Base-by-base conservation (phyloP, 2,888 invertebrate species). In the Andrena haemorrhoa region DNA sequence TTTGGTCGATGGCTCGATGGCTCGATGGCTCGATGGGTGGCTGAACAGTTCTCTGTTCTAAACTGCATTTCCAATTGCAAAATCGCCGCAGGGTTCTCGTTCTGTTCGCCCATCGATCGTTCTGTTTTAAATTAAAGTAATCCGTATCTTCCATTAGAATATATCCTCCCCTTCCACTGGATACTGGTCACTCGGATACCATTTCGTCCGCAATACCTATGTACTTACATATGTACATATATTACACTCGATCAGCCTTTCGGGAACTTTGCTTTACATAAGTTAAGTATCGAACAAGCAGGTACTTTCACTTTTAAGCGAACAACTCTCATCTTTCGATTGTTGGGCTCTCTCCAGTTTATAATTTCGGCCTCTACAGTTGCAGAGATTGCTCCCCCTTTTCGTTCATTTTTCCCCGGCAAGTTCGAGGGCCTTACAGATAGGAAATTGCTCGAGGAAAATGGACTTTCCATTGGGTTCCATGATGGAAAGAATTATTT, bases 381-480 rank as follows among this genome's bases (percentile, higher is more conserved):
- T 61, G 75, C 49, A 75, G 3, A 10, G 51, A 68, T 61, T 68
- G 66, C 10, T 65, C 35, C 58, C 26, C 26, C 10, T 23, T 23
- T 26, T 26, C 56, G 20, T 12, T 29, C 41, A 16, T 64, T 79
- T 69, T 23, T 35, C 58, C 56, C 29, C n/a, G 58, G 51, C 65
- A 47, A 79, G 69, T 68, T 75, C 35, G 49, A 61, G 33, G 33
- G 70, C 33, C 56, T 58, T 77, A 78, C 72, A 68, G 71, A 78
- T 49, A 68, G 71, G 77, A 80, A 77, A 80, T 72, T 80, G 78
- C 77, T 16, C 10, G 64, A 33, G 51, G 70, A 76, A 76, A 70
- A 76, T 76, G 60, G 69, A 8, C 35, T 60, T 79, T 70, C 60
- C 60, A 65, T 77, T 51, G 65, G 47, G 26, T 49, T 26, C 41